Percentiles rank a stretch among this genome's conserved stretches.
Conservation (phyloP, 2,888 invertebrate genomes). For the Drosophila multiciliata region DNA sequence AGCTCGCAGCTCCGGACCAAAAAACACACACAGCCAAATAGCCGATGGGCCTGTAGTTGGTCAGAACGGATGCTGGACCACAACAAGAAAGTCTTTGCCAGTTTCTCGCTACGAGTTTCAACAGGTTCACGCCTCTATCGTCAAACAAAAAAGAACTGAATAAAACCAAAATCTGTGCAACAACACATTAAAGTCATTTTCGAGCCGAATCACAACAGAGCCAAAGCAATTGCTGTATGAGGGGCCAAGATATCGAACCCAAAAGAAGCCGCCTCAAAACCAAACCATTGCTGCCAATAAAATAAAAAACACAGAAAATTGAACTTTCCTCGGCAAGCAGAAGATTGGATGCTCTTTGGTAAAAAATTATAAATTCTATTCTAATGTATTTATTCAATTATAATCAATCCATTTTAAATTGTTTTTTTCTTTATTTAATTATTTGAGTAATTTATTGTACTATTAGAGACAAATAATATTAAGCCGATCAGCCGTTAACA, state of each 20-base stretch:
- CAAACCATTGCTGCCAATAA: constrained; percentile 19
- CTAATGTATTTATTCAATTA: neutral
- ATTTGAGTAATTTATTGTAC: neutral
- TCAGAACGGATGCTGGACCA: constrained; percentile 54
- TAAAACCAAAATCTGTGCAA: constrained; percentile 54
- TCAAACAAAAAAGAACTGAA: constrained; percentile 9
- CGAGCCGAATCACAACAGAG: constrained; percentile 20
- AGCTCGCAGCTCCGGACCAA: constrained; percentile 8
- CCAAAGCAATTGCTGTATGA: constrained; percentile 34
- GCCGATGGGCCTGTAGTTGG: constrained; percentile 22
- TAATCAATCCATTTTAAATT: neutral
- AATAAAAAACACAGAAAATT: constrained; percentile 3
- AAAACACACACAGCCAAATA: constrained; percentile 28
- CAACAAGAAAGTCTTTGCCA: constrained; percentile 26
- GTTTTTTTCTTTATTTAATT: neutral
- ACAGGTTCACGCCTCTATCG: constrained; percentile 82
- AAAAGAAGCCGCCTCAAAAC: constrained; percentile 53
- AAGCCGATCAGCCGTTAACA: neutral
- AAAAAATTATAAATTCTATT: too few species aligned
- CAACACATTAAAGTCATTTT: constrained; percentile 74
- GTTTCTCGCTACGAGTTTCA: constrained; percentile 69
- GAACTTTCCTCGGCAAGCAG: neutral
- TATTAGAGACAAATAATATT: neutral
- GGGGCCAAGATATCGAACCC: constrained; percentile 19
- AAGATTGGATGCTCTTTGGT: constrained; percentile 2